phyloP scores from a whole-genome alignment of 2,113 vertebrate species.

The Cygnus buccinator region DNA sequence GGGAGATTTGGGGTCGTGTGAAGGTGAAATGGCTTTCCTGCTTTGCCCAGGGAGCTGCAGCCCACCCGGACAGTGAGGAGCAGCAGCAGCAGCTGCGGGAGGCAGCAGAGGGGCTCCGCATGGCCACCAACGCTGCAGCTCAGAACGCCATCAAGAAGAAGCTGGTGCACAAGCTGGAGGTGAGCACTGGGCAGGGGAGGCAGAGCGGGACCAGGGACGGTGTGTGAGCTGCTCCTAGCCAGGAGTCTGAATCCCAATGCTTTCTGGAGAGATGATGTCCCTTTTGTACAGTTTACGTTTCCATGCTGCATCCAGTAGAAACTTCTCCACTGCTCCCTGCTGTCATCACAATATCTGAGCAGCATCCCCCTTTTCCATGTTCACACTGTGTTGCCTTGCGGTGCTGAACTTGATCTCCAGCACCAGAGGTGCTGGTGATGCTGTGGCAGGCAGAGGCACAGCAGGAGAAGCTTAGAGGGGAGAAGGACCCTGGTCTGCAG shows the following conservation, averaged over 20 bases:
- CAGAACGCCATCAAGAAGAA: slow-evolving; percentile 99
- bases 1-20: rapidly evolving
- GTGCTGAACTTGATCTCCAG: background rate
- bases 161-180: slow-evolving; percentile 95
- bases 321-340: background rate
- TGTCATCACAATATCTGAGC: background rate
- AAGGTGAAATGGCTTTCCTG: background rate
- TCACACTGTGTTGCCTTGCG: rapidly evolving
- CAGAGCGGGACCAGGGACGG: rapidly evolving
- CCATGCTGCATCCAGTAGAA: rapidly evolving
- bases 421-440: rapidly evolving
- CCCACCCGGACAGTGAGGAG: slow-evolving; percentile 95
- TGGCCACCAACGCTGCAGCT: slow-evolving; percentile 93
- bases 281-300: background rate
- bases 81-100: slow-evolving; percentile 95
- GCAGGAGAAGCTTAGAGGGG: background rate
- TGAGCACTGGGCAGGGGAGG: background rate
- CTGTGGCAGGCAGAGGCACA: background rate
- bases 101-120: slow-evolving; percentile 93
- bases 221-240: background rate
- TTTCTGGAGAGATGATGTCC: background rate
- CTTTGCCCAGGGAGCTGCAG: slow-evolving; percentile 89
- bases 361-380: background rate
- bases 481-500: rapidly evolving
- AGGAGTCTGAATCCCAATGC: background rate